phyloP scores from a whole-genome alignment of 2,888 invertebrate species.

The Drosophila falleni region DNA sequence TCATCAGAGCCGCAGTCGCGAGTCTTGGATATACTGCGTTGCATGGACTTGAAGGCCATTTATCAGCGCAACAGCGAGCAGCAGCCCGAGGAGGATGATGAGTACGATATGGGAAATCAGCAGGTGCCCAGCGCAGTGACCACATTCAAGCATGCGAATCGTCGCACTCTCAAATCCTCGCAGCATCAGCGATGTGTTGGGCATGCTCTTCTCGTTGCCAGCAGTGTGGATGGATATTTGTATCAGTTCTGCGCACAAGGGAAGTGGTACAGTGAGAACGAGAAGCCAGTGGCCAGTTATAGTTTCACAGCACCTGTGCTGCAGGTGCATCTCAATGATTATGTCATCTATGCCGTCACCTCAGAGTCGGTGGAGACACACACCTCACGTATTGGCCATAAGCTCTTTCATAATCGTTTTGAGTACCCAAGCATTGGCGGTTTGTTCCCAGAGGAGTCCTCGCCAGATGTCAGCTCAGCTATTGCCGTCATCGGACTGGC shows the following conservation, averaged over 20 bases:
- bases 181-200: constrained; percentile 87
- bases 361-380: constrained; percentile 92
- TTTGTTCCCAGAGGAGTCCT: constrained; percentile 83
- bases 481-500: constrained; percentile 84
- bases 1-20: constrained; percentile 82
- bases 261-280: constrained; percentile 85
- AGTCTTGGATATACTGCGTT: constrained; percentile 83
- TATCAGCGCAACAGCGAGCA: constrained; percentile 78
- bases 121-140: constrained; percentile 81
- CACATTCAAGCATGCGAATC: constrained; percentile 76
- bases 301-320: constrained; percentile 90
- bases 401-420: constrained; percentile 86
- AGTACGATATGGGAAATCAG: constrained; percentile 83
- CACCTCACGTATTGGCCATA: constrained; percentile 89
- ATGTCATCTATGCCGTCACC: constrained; percentile 90
- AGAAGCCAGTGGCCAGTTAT: constrained; percentile 88
- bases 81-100: constrained; percentile 71
- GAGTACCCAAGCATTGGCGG: constrained; percentile 84
- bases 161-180: constrained; percentile 86
- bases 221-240: constrained; percentile 90
- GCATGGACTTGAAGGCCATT: constrained; percentile 84
- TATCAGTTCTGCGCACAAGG: constrained; percentile 88
- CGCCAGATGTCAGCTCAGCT: constrained; percentile 83
- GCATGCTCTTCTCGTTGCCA: constrained; percentile 83
- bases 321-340: constrained; percentile 89